Percentiles rank a stretch among this genome's conserved stretches.
phyloP scores from a whole-genome alignment of 2,113 vertebrate species.

The Cephalopterus ornatus region DNA sequence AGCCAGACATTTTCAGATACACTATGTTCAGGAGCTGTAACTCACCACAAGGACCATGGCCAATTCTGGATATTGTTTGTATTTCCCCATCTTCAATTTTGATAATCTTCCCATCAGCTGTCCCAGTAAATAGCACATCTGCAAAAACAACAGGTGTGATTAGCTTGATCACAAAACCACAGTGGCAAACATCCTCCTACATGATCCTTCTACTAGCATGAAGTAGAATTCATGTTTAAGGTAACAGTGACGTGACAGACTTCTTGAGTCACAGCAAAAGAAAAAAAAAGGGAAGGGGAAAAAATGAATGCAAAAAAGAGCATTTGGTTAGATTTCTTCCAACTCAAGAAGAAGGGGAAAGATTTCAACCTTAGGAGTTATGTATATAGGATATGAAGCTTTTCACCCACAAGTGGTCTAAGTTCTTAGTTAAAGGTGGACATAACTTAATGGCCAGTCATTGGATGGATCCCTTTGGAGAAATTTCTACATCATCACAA shows the following conservation, averaged over 20 bases:
- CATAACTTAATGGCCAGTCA: not conserved
- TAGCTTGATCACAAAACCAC: not conserved
- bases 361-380: not conserved
- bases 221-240: not conserved
- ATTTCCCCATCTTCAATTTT: conserved; percentile 86
- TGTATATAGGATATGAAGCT: not conserved
- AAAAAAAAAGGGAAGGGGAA: not conserved
- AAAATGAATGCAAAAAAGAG: not conserved
- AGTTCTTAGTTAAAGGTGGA: not conserved
- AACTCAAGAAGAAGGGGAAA: not conserved
- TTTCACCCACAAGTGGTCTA: not conserved
- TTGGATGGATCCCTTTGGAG: not conserved
- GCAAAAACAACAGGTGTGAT: conserved; percentile 1
- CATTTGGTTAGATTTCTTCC: not conserved
- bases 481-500: not conserved
- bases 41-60: conserved; percentile 89
- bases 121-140: conserved; percentile 92
- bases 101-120: conserved; percentile 89
- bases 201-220: not conserved
- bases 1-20: not conserved
- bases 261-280: not conserved
- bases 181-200: not conserved
- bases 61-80: conserved; percentile 82
- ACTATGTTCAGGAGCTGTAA: not conserved
- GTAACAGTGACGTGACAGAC: not conserved